Percentiles rank a stretch among this genome's conserved stretches.
These are phyloP conservation scores for Megaceryle torquata DNA, from an alignment of 2,113 vertebrate species.

Conservation along the genomic window DNA sequence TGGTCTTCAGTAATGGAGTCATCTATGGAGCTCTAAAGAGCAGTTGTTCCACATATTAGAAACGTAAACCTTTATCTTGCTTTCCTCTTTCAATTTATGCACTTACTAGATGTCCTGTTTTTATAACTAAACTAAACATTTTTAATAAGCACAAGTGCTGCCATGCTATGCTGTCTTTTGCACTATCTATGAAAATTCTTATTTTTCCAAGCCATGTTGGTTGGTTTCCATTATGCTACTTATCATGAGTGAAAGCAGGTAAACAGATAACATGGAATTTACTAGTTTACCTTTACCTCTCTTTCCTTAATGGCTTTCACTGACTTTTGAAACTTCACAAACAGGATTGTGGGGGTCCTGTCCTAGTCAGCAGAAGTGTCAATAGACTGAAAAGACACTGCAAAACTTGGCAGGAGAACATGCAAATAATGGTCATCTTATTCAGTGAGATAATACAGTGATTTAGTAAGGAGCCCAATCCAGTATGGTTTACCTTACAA, in stretches of 20 bases:
- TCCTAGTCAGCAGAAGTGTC: background rate
- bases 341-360: background rate
- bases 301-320: background rate
- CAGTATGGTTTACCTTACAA: background rate
- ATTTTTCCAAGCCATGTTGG: background rate
- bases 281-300: background rate
- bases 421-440: background rate
- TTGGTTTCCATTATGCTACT: background rate
- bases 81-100: background rate
- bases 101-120: background rate
- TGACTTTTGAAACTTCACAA: background rate
- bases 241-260: background rate
- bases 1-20: background rate
- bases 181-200: background rate
- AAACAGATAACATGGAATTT: background rate
- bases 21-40: background rate
- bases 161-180: background rate
- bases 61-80: background rate
- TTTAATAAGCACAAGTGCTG: slow-evolving; percentile 20
- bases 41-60: background rate
- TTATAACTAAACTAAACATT: slow-evolving; percentile 19
- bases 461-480: background rate
- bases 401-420: background rate
- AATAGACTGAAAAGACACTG: background rate
- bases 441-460: background rate